Conservation (phyloP, 2,113 vertebrate species). For the Nothoprocta perdicaria region DNA sequence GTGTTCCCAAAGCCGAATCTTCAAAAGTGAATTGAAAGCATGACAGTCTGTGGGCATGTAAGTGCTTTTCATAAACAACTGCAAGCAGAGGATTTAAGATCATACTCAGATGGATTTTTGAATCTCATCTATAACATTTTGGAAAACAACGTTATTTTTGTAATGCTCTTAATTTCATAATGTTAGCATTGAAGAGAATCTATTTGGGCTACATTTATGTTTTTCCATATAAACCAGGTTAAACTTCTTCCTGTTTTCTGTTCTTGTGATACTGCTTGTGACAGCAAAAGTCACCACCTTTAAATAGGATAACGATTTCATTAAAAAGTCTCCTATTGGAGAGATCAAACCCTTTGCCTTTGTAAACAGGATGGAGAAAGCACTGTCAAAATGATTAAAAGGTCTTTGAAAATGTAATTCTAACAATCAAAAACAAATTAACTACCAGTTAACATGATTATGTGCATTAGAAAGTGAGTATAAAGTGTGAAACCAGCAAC, state of each 20-base stretch:
- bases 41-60: background rate
- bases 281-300: background rate
- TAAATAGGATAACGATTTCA: background rate
- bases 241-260: background rate
- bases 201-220: background rate
- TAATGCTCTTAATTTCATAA: background rate
- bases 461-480: slow-evolving; percentile 31
- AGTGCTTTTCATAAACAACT: background rate
- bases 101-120: background rate
- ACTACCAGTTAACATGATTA: slow-evolving; percentile 23
- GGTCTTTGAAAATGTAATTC: slow-evolving; percentile 55
- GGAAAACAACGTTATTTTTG: background rate
- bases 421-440: slow-evolving; percentile 55
- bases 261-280: background rate
- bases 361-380: slow-evolving; percentile 17
- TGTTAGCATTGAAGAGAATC: background rate
- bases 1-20: background rate
- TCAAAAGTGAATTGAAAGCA: background rate
- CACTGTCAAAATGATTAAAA: slow-evolving; percentile 42
- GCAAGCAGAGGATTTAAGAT: background rate
- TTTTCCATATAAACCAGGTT: background rate
- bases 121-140: background rate
- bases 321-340: background rate
- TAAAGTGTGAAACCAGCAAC: slow-evolving; percentile 40
- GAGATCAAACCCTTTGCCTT: slow-evolving; percentile 28